These are phyloP conservation scores for Apis florea DNA, from an alignment of 1,140 invertebrate genomes.

Conservation along the genomic window DNA sequence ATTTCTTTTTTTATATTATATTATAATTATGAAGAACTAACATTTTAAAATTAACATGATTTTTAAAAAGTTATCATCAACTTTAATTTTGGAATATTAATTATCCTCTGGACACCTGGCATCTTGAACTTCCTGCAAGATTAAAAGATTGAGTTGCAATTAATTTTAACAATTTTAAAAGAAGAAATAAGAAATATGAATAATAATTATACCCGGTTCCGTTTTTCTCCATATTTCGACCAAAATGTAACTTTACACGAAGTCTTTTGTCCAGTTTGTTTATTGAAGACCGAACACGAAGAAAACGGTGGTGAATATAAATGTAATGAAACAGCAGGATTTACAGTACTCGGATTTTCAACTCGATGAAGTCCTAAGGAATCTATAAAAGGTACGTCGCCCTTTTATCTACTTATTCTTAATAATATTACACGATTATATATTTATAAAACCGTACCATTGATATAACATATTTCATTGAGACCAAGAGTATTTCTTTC, in stretches of 20 bases:
- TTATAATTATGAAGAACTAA: not conserved
- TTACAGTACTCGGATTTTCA: constrained; percentile 94
- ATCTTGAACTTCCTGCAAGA: constrained; percentile 76
- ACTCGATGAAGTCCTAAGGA: constrained; percentile 96
- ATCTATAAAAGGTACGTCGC: constrained; percentile 82
- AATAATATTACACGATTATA: not conserved
- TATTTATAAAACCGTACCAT: constrained; percentile 84
- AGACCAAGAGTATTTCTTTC: constrained; percentile 83
- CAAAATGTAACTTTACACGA: constrained; percentile 91
- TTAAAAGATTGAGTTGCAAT: constrained; percentile 37
- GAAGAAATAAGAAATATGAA: not conserved
- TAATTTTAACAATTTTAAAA: not conserved
- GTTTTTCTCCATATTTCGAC: constrained; percentile 90
- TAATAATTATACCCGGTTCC: constrained; percentile 77
- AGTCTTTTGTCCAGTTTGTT: constrained; percentile 90
- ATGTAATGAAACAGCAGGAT: constrained; percentile 95
- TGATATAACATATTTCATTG: constrained; percentile 96
- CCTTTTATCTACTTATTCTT: not conserved
- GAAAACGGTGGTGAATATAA: constrained; percentile 97
- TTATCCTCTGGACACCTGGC: constrained; percentile 77
- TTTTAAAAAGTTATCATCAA: not conserved
- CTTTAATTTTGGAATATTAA: constrained; percentile 51
- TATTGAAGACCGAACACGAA: constrained; percentile 94
- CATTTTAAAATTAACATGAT: not conserved
- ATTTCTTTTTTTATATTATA: constrained; percentile 6